Evolutionary conservation across 2,888 invertebrate genomes (phyloP).

Genomic region (Platycheirus albimanus): DNA sequence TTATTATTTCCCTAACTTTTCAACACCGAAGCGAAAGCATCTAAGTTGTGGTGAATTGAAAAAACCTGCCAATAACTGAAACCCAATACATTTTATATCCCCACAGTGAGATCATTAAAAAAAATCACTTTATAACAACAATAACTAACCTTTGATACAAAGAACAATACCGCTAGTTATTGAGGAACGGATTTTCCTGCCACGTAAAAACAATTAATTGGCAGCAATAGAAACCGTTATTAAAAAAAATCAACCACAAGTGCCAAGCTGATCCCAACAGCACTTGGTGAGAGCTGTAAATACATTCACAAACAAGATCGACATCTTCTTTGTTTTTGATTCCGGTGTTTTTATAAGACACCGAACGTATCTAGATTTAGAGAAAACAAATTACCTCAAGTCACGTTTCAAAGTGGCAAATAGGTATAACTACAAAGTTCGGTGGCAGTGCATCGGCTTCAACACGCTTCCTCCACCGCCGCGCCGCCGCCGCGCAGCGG

Average conservation of each 20-base stretch:
- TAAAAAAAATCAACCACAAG: constrained; percentile 16
- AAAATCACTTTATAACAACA: too few species aligned
- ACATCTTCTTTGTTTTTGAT: constrained; percentile 42
- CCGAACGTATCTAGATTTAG: constrained; percentile 32
- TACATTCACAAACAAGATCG: constrained; percentile 42
- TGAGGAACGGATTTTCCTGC: neutral
- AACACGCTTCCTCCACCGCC: neutral
- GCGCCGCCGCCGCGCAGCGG: too few species aligned
- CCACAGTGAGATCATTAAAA: too few species aligned
- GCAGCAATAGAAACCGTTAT: constrained; percentile 41
- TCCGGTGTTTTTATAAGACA: neutral
- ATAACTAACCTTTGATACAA: neutral
- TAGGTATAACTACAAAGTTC: constrained; percentile 12
- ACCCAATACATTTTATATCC: too few species aligned
- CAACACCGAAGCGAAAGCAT: too few species aligned
- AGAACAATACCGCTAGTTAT: neutral
- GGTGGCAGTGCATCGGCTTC: constrained; percentile 21
- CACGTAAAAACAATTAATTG: constrained; percentile 55
- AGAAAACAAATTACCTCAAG: constrained; percentile 57
- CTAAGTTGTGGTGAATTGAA: too few species aligned
- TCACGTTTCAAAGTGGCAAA: constrained; percentile 54
- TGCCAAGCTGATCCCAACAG: constrained; percentile 12
- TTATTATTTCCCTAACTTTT: too few species aligned
- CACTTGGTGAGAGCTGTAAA: constrained; percentile 10
- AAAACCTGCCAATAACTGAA: too few species aligned